Evolutionary conservation across 1,140 invertebrate genomes (phyloP).

Genomic region (Saxidomus purpurata): DNA sequence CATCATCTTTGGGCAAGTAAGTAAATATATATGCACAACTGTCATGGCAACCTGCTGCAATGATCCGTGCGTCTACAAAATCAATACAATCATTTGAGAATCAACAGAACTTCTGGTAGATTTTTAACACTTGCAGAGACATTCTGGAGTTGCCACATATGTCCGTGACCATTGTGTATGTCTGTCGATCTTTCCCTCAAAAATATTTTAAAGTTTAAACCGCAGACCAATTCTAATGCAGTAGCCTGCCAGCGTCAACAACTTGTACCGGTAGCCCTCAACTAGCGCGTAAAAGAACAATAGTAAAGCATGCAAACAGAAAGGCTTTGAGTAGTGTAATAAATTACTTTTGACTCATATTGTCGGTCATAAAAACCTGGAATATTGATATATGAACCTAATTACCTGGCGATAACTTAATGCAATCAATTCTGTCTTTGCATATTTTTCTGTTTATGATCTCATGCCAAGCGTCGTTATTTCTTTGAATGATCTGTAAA

Average conservation of each 20-base stretch:
- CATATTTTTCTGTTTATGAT: slow-evolving; percentile 68
- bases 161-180: too few species aligned
- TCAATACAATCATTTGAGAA: not conserved
- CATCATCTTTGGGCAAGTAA: slow-evolving; percentile 62
- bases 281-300: too few species aligned
- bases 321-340: too few species aligned
- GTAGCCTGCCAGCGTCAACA: too few species aligned
- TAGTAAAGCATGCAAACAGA: too few species aligned
- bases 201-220: too few species aligned
- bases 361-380: too few species aligned
- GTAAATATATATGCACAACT: slow-evolving; percentile 62
- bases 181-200: too few species aligned
- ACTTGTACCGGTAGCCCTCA: too few species aligned
- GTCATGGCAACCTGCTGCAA: slow-evolving; percentile 62
- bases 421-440: slow-evolving; percentile 66
- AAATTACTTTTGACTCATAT: too few species aligned
- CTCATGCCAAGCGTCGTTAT: slow-evolving; percentile 58
- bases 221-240: too few species aligned
- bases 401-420: slow-evolving; percentile 71
- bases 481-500: slow-evolving; percentile 54
- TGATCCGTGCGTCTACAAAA: slow-evolving; percentile 56
- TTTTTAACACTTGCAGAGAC: not conserved
- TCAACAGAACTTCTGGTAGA: not conserved
- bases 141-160: not conserved
- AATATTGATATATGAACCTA: too few species aligned